phyloP scores from a whole-genome alignment of 2,113 vertebrate species.

The Leucosticte australis region DNA sequence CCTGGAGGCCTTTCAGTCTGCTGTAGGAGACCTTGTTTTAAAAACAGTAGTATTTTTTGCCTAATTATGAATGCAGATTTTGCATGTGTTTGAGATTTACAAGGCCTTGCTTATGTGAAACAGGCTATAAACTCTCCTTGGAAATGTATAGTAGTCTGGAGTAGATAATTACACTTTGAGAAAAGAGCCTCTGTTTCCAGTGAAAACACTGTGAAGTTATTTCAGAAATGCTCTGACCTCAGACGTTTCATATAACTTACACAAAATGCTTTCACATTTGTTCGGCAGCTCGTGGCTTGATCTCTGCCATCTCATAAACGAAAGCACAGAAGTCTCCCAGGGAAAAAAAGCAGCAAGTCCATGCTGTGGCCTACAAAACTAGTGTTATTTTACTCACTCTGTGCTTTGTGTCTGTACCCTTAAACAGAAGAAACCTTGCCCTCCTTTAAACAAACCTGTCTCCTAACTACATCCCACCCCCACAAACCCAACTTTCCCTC shows the following conservation, averaged over 20 bases:
- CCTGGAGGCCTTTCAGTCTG: constrained; percentile 42
- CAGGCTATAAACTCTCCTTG: constrained; percentile 26
- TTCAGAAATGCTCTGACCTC: constrained; percentile 59
- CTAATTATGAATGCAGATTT: constrained; percentile 53
- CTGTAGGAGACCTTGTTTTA: constrained; percentile 4
- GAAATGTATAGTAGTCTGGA: constrained; percentile 44
- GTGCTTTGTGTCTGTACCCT: constrained; percentile 28
- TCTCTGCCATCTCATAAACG: constrained; percentile 47
- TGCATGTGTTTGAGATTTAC: constrained; percentile 59
- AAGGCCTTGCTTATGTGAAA: constrained; percentile 23
- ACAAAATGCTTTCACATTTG: constrained; percentile 51
- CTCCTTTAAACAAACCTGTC: constrained; percentile 55
- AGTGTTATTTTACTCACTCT: constrained; percentile 45
- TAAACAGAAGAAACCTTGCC: constrained; percentile 46
- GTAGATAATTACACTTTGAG: constrained; percentile 38
- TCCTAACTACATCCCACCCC: neutral
- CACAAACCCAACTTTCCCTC: neutral
- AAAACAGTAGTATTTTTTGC: constrained; percentile 39
- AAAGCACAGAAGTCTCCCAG: constrained; percentile 41
- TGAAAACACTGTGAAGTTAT: constrained; percentile 55
- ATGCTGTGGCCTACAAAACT: neutral
- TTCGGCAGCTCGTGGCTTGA: constrained; percentile 3
- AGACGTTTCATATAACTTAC: constrained; percentile 17
- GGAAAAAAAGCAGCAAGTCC: constrained; percentile 28
- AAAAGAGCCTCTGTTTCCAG: constrained; percentile 59